Evolutionary conservation across 2,113 vertebrate species (phyloP).

Genomic region (Megaceryle torquata): DNA sequence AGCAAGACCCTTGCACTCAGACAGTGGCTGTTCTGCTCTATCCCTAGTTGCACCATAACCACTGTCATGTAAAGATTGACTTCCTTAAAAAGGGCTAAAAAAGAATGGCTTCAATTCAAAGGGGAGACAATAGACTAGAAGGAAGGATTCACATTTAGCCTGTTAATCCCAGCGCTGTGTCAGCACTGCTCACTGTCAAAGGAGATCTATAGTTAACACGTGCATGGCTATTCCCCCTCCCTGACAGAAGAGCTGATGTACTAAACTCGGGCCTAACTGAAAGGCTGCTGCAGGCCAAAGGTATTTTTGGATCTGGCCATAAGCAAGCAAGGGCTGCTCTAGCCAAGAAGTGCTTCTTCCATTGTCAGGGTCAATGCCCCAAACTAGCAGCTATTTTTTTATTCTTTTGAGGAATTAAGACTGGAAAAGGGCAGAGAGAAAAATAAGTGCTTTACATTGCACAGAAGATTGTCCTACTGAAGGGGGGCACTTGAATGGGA

Average conservation of each 20-base stretch:
- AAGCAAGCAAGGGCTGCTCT: background rate
- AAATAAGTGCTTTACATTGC: slow-evolving; percentile 44
- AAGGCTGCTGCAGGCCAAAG: background rate
- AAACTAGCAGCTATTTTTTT: background rate
- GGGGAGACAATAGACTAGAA: background rate
- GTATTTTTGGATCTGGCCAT: background rate
- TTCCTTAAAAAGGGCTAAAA: slow-evolving; percentile 13
- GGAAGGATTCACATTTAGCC: background rate
- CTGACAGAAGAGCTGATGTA: background rate
- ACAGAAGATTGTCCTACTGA: slow-evolving; percentile 57
- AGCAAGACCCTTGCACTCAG: background rate
- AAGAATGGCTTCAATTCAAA: background rate
- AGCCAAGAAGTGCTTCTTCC: background rate
- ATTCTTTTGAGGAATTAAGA: background rate
- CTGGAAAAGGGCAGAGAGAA: background rate
- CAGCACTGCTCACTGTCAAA: background rate
- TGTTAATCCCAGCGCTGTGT: background rate
- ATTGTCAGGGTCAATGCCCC: background rate
- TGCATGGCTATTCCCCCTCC: background rate
- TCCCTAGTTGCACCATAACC: background rate
- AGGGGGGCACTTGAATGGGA: slow-evolving; percentile 41
- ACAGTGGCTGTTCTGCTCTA: background rate
- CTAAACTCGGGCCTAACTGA: background rate
- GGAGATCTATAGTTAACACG: background rate
- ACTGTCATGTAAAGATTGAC: background rate